Conservation (phyloP, 2,888 invertebrate species). For the Lasioglossum malachurum region DNA sequence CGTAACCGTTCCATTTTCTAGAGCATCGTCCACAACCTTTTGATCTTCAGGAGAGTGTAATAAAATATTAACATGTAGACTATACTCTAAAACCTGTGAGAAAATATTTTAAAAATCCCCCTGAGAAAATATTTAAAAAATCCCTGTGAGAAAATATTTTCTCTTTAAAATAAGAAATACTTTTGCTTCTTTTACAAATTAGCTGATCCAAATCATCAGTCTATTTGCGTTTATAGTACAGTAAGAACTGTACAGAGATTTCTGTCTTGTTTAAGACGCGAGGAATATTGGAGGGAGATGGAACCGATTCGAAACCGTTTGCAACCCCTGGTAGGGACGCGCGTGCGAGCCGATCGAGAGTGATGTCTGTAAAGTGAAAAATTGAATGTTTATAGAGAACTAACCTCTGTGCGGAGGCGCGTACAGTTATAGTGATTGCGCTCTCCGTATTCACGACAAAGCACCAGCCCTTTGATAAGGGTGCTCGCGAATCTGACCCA, state of each 20-base stretch:
- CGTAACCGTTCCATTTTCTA: no score
- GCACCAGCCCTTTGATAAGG: slow-evolving; percentile 98
- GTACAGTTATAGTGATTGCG: slow-evolving; percentile 71
- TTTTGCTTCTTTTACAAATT: neutral
- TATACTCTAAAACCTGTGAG: neutral
- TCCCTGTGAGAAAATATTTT: neutral
- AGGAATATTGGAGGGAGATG: neutral
- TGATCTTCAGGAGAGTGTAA: neutral
- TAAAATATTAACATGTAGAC: no score
- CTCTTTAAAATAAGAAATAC: neutral
- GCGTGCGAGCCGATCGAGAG: neutral
- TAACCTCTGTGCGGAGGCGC: slow-evolving; percentile 84
- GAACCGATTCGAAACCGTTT: neutral
- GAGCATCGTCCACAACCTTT: neutral
- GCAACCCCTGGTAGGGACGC: neutral
- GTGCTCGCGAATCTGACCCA: slow-evolving; percentile 97
- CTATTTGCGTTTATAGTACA: neutral
- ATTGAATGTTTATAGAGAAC: slow-evolving; percentile 80
- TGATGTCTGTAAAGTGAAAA: slow-evolving; percentile 33
- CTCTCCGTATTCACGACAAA: slow-evolving; percentile 88
- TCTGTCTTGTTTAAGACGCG: neutral
- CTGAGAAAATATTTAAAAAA: no score
- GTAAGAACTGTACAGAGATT: neutral
- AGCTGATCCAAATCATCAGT: neutral
- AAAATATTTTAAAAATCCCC: neutral